Percentiles rank a stretch among this genome's conserved stretches.
phyloP scores from a whole-genome alignment of 2,797 vertebrate genomes.

The Cheirogaleus major region DNA sequence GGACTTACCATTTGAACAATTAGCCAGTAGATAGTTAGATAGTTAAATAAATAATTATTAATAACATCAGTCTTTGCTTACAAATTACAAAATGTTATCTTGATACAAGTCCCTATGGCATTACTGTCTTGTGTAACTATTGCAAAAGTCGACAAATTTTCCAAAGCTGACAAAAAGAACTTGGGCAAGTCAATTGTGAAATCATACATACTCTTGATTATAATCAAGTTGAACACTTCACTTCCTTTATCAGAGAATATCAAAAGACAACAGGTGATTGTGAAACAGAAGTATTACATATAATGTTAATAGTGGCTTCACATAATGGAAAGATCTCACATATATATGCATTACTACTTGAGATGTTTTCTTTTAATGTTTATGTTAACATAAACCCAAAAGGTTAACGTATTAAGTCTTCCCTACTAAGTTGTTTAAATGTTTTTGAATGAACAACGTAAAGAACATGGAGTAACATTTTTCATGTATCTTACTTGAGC shows the following conservation, averaged over 20 bases:
- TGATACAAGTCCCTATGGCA: not conserved
- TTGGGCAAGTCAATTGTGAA: conserved; percentile 30
- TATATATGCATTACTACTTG: not conserved
- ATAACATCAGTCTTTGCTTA: conserved; percentile 13
- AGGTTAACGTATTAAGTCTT: not conserved
- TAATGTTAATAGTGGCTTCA: not conserved
- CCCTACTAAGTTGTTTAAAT: not conserved
- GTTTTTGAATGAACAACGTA: conserved; percentile 26
- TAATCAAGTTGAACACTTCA: not conserved
- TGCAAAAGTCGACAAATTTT: conserved; percentile 37
- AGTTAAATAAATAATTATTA: not conserved
- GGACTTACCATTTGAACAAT: not conserved
- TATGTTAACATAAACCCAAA: not conserved
- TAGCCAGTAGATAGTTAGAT: not conserved
- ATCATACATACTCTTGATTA: conserved; percentile 5
- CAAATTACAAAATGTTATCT: conserved; percentile 30
- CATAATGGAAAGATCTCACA: not conserved
- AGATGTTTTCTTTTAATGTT: not conserved
- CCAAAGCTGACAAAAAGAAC: not conserved
- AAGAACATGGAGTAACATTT: not conserved
- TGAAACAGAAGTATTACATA: not conserved
- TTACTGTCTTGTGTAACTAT: not conserved
- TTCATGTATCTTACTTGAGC: not conserved
- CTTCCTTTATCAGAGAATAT: not conserved
- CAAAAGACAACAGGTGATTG: not conserved